phyloP scores from a whole-genome alignment of 1,140 invertebrate genomes.

The Apis cerana region DNA sequence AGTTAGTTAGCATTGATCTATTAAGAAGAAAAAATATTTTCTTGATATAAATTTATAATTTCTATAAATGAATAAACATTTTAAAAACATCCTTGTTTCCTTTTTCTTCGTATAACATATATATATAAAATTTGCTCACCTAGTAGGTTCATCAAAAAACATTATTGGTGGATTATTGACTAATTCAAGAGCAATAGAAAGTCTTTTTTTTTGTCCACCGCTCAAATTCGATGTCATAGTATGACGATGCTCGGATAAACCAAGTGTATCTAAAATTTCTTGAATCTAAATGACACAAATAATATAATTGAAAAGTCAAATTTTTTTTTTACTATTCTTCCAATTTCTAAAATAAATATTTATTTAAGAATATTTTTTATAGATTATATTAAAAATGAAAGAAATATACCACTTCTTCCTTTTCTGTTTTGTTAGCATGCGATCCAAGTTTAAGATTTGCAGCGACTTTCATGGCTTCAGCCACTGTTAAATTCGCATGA shows the following conservation, averaged over 20 bases:
- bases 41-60: too few species aligned
- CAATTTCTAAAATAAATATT: too few species aligned
- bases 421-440: conserved; percentile 85
- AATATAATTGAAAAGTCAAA: not conserved
- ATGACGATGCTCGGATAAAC: conserved; percentile 91
- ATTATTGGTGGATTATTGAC: conserved; percentile 98
- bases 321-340: not conserved
- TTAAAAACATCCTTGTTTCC: not conserved
- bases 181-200: conserved; percentile 97
- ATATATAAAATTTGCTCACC: conserved; percentile 74
- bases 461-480: conserved; percentile 96
- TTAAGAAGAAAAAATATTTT: not conserved
- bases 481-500: conserved; percentile 94
- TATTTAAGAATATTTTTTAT: not conserved
- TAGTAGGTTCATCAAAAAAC: conserved; percentile 99
- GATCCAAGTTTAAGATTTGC: conserved; percentile 93
- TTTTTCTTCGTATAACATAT: not conserved
- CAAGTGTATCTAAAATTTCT: conserved; percentile 95
- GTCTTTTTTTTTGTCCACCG: conserved; percentile 97
- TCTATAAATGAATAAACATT: not conserved
- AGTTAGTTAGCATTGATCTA: conserved; percentile 26
- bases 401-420: conserved; percentile 90
- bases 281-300: conserved; percentile 85
- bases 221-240: conserved; percentile 95
- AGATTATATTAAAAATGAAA: too few species aligned